Evolutionary conservation across 2,113 vertebrate genomes (phyloP).

Genomic region (Lycaon pictus): DNA sequence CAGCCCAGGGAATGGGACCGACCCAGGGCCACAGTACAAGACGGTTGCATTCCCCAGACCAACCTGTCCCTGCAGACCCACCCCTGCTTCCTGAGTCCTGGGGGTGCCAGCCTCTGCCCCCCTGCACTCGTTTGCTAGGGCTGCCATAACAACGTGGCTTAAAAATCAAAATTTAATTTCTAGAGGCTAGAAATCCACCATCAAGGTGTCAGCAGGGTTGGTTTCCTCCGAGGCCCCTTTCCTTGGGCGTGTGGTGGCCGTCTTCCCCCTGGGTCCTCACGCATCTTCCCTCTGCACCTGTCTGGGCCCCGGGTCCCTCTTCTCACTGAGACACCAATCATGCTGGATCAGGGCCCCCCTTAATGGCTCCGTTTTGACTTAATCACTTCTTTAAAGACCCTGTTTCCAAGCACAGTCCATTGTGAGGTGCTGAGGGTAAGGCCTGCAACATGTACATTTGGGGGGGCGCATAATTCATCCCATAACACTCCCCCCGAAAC

Average conservation of each 20-base stretch:
- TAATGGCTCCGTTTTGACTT: neutral
- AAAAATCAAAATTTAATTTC: neutral
- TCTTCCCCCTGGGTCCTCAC: neutral
- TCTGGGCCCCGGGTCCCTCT: neutral
- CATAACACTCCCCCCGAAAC: neutral
- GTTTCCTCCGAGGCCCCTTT: neutral
- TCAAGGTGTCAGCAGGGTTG: neutral
- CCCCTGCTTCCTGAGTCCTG: neutral
- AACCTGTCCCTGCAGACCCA: neutral
- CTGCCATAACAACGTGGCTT: neutral
- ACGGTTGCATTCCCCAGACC: accelerated
- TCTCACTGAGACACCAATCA: neutral
- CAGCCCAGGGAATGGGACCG: too few relatives aligned
- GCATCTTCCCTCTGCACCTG: accelerated
- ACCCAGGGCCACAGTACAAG: neutral
- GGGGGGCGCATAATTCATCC: neutral
- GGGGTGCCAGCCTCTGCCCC: too few relatives aligned
- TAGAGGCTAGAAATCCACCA: neutral
- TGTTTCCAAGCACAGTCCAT: neutral
- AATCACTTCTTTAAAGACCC: neutral
- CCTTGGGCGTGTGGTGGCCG: accelerated
- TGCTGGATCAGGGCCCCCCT: neutral
- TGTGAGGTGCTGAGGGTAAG: neutral
- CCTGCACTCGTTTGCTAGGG: neutral
- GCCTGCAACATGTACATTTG: too few relatives aligned